Evolutionary conservation across 1,140 invertebrate species (phyloP).

Genomic region (Drosophila lini): DNA sequence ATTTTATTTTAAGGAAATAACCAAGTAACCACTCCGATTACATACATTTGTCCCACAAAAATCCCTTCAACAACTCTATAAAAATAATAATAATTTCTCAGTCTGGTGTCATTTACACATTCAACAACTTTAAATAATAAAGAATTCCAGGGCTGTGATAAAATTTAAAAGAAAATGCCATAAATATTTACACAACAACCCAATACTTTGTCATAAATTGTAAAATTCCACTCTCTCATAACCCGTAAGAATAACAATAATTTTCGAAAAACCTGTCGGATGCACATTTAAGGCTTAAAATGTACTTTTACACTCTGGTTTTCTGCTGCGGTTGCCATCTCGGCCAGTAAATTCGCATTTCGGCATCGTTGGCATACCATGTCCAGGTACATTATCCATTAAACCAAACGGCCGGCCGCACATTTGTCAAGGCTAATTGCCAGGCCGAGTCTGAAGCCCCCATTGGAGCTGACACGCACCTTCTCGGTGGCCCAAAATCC

Average conservation of each 20-base stretch:
- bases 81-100: not conserved
- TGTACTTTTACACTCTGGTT: constrained; percentile 39
- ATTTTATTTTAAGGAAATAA: not conserved
- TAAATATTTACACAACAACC: constrained; percentile 3
- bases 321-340: constrained; percentile 37
- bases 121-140: not conserved
- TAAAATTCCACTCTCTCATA: constrained; percentile 18
- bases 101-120: not conserved
- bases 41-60: not conserved
- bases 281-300: constrained; percentile 54
- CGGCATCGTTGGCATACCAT: constrained; percentile 35
- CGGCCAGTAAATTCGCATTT: constrained; percentile 39
- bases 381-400: constrained; percentile 72
- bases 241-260: constrained; percentile 43
- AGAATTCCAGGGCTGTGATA: not conserved
- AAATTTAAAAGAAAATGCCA: not conserved
- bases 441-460: constrained; percentile 52
- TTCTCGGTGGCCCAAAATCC: constrained; percentile 26
- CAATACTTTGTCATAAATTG: constrained; percentile 22
- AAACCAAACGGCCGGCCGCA: constrained; percentile 71
- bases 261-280: constrained; percentile 36
- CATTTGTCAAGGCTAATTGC: constrained; percentile 75
- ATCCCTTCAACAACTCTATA: too few relatives aligned
- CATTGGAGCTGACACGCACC: constrained; percentile 68
- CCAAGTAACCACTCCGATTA: not conserved